phyloP scores from a whole-genome alignment of 2,113 vertebrate genomes.

The Pygoscelis adeliae region DNA sequence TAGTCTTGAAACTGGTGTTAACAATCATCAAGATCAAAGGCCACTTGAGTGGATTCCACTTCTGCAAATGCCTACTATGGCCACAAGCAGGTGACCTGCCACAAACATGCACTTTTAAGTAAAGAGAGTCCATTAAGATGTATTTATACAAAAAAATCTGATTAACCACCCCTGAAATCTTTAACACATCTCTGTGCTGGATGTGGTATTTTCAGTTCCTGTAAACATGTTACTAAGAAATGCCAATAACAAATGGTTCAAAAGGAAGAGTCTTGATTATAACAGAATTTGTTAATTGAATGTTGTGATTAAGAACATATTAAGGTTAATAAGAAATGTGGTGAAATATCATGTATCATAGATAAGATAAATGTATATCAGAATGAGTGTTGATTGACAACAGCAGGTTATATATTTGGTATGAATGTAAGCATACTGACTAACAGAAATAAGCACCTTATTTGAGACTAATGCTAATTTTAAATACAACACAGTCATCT shows the following conservation, averaged over 20 bases:
- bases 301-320: neutral
- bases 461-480: conserved; percentile 26
- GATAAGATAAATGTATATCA: neutral
- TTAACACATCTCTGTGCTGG: neutral
- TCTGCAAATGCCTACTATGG: neutral
- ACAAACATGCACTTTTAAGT: neutral
- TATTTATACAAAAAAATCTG: neutral
- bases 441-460: conserved; percentile 24
- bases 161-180: neutral
- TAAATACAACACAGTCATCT: conserved; percentile 24
- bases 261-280: neutral
- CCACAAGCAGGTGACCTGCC: neutral
- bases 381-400: neutral
- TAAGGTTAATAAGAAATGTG: neutral
- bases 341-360: neutral
- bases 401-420: neutral
- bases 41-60: neutral
- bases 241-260: neutral
- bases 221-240: neutral
- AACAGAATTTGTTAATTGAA: neutral
- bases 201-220: neutral
- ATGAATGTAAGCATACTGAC: neutral
- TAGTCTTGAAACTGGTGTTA: neutral
- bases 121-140: neutral
- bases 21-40: neutral